Evolutionary conservation across 2,888 invertebrate genomes (phyloP), one percentile per base, ranked within the genome.

Genomic region (Cephus rjabovi): DNA sequence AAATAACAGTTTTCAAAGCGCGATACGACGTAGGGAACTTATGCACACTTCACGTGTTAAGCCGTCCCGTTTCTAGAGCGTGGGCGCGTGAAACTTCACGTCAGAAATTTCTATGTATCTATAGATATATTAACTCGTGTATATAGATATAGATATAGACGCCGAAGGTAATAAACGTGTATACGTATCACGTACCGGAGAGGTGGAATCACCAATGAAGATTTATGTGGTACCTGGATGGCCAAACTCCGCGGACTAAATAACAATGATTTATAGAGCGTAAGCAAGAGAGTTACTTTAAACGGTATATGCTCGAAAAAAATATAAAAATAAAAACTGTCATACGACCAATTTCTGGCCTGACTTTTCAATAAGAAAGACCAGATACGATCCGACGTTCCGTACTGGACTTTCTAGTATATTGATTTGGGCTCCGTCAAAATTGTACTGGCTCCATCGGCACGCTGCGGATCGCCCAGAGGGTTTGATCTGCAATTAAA

Each of bases 61-160:
- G 56, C 56, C 82, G 80, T 83, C 79, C 78, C 81, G 71, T 83
- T 83, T 84, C 81, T 84, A 81, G 82, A 84, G 82, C 82, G 82
- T 83, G 83, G 82, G 83, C 83, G 83, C 81, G 79, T 78, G 80
- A 80, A 81, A 80, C 78, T 75, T 81, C 80, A 80, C 56, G 56
- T 56, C 23, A 56, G 56, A 56, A 56, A 56, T 56, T 56, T 56
- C 56, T 56, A 56, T 9, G 56, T 56, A 40, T 74, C 56, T 69
- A 75, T 78, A 76, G 69, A 76, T 75, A 76, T 33, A 33, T 75
- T 73, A n/a, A 70, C 71, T 31, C 71, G 35, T 71, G 73, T 68
- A 33, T 73, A 75, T 9, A 23, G 0, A 56, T 23, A 56, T 9
- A 56, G 1, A 56, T 56, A 56, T 56, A 56, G 15, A 56, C 6